A percentile compares a stretch with the other conserved stretches of the same genome.
phyloP scores from a whole-genome alignment of 2,113 vertebrate genomes.

The Zapus hudsonius region DNA sequence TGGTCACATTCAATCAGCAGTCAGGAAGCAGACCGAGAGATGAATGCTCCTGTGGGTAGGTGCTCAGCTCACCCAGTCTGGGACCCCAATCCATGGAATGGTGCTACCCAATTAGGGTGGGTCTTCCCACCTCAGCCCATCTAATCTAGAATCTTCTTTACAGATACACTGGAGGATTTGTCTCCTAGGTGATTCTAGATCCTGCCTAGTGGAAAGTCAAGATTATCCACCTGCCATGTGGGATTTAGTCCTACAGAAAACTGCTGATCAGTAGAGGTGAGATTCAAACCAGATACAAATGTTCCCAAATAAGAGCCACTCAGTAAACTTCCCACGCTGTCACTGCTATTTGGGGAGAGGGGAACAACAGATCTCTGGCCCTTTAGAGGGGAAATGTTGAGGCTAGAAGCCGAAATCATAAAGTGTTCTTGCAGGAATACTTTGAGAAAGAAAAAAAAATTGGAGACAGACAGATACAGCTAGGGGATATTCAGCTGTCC shows the following conservation, averaged over 20 bases:
- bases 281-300: background rate
- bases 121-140: no score
- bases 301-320: rapidly evolving
- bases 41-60: no score
- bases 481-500: background rate
- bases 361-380: no score
- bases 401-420: background rate
- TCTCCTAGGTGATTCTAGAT: no score
- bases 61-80: no score
- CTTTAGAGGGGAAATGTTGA: background rate
- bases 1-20: no score
- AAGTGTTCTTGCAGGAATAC: background rate
- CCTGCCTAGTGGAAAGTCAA: no score
- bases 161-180: no score
- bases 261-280: background rate
- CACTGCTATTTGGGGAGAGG: background rate
- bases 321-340: background rate
- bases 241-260: background rate
- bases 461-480: background rate
- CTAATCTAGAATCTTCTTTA: no score
- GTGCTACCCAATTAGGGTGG: no score
- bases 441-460: background rate
- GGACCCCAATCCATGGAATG: no score
- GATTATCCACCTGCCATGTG: background rate
- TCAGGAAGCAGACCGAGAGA: no score